Evolutionary conservation across 2,888 invertebrate species (phyloP).

Genomic region (Temnothorax rugatulus): DNA sequence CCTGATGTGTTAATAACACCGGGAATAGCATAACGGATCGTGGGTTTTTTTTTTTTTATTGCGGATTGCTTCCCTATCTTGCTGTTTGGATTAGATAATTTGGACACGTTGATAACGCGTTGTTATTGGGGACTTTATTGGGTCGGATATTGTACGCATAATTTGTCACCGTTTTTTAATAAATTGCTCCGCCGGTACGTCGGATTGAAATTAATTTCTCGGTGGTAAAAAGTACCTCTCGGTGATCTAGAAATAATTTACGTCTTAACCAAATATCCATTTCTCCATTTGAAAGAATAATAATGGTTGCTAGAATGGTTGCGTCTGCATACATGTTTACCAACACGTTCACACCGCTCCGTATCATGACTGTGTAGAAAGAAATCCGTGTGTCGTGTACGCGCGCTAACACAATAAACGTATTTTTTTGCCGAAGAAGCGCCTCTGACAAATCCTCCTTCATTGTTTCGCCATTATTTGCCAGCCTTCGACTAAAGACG

Average conservation of each 20-base stretch:
- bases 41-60: slow-evolving; percentile 9
- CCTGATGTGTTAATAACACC: not conserved
- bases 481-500: slow-evolving; percentile 3
- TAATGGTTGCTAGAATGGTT: not conserved
- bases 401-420: not conserved
- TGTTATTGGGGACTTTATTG: not conserved
- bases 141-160: not conserved
- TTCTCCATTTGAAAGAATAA: not conserved
- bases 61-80: slow-evolving; percentile 2
- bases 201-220: not conserved
- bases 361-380: not conserved
- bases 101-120: not conserved
- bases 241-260: not conserved
- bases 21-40: not conserved
- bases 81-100: slow-evolving; percentile 46
- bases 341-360: not conserved
- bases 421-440: not conserved
- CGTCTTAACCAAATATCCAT: not conserved
- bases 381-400: not conserved
- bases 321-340: not conserved
- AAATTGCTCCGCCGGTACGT: not conserved
- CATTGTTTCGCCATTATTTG: not conserved
- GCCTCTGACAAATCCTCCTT: not conserved
- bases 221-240: not conserved
- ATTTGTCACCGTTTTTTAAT: not conserved